A percentile compares a stretch with the other conserved stretches of the same genome.
Evolutionary conservation across 1,140 invertebrate species (phyloP).

Genomic region (Trachymyrmex septentrionalis): DNA sequence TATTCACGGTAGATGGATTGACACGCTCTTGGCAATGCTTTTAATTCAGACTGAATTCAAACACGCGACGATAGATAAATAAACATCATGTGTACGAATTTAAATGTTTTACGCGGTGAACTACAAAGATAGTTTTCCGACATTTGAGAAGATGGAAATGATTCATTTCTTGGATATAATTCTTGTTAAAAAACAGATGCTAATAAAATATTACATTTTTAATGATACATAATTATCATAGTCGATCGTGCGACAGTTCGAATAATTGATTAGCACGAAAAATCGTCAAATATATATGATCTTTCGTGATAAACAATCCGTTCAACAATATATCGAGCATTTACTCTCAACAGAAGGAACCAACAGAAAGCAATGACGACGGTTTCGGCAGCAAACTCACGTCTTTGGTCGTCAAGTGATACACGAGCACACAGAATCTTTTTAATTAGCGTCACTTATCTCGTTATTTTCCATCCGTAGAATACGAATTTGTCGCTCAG

Average conservation of each 20-base stretch:
- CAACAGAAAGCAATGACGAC: constrained; percentile 36
- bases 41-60: constrained; percentile 48
- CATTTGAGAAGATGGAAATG: constrained; percentile 6
- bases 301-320: constrained; percentile 10
- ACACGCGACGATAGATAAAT: constrained; percentile 48
- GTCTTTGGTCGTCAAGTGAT: constrained; percentile 32
- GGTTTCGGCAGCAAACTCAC: constrained; percentile 19
- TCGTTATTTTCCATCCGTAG: constrained; percentile 27
- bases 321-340: constrained; percentile 17
- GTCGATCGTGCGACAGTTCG: constrained; percentile 13
- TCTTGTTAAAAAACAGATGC: background rate
- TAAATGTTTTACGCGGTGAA: constrained; percentile 17
- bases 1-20: constrained; percentile 79
- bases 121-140: constrained; percentile 10
- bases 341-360: constrained; percentile 14
- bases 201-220: constrained; percentile 19
- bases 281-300: constrained; percentile 1
- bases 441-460: constrained; percentile 29
- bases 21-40: constrained; percentile 72
- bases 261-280: constrained; percentile 34
- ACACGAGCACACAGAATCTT: constrained; percentile 13
- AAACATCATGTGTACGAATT: constrained; percentile 28
- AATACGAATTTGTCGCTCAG: background rate
- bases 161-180: background rate
- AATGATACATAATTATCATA: constrained; percentile 33